Base-by-base conservation (phyloP, 2,888 invertebrate species). In the Drosophila mercatorum region DNA sequence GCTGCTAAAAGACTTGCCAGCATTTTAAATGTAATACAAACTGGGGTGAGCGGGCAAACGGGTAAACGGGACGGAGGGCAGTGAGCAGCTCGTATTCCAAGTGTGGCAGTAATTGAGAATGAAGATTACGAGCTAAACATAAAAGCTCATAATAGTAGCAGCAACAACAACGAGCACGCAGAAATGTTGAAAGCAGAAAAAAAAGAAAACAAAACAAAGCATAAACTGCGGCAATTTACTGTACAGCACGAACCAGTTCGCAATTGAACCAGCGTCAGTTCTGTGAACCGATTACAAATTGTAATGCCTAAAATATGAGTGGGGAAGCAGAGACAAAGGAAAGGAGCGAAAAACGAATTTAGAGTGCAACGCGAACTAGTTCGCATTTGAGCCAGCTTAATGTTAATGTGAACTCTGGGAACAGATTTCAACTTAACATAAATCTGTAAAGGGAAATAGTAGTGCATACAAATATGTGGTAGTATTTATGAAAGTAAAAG, bases 101-200 rank as follows among this genome's bases (percentile, higher is more conserved):
- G 55, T 55, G 55, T 55, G 55, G 55, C 67, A 43, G 75, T 78
- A 78, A 78, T 78, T 78, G 78, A 75, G 75, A 68, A 71, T 40
- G 56, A 71, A 78, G 78, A 78, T 78, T 78, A 78, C 78, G 75
- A 78, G 78, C 75, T 78, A 58, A 78, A 78, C 78, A 78, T 74
- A 77, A 77, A 74, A 77, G 74, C 78, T 70, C 60, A 70, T 78
- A 77, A 76, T 69, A 74, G 62, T 65, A 22, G 36, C 44, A 44
- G 14, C 58, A 43, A 26, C 46, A 51, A 58, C 28, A 60, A 34
- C 3, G 34, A 28, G n/a, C 56, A 47, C 28, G 41, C 36, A 55
- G 11, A 55, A 55, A 31, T 36, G 51, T 28, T 38, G 26, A n/a
- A 41, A 11, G 7, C 2, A 34, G 7, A 34, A 34, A 34, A 36